Base-by-base conservation (phyloP, 2,888 invertebrate genomes). In the Zeuzera pyrina region DNA sequence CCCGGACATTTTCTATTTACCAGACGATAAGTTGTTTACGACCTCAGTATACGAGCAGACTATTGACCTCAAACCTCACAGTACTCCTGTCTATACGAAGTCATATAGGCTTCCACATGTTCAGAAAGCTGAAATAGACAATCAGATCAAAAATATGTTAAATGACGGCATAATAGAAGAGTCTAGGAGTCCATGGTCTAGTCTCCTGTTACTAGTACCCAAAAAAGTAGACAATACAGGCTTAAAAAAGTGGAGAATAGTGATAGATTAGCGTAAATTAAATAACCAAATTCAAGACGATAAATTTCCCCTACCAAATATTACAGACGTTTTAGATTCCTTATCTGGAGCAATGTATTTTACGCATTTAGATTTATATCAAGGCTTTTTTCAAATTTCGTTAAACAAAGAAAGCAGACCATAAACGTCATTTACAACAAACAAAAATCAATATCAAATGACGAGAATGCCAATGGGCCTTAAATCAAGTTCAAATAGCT, bases 391-490 rank as follows among this genome's bases (percentile, higher is more conserved):
- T 19, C 19, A 19, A 19, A 19, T 19, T 19, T 6, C 5, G 8
- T 19, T 19, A 19, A 19, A 19, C 5, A 4, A 19, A 8, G 19
- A 19, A 4, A 19, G 19, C 8, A n/a, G 19, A 19, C 19, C 19
- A 8, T 19, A 19, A 4, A 19, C 19, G 8, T 6, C 19, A 19
- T 19, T 19, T 19, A 19, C 19, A 4, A 19, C 19, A 6, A 13
- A 13, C 12, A 26, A 26, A 26, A 29, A 29, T n/a, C 29, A 29
- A 3, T 29, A 29, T 29, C 29, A 29, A 15, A 29, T 29, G 29
- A 29, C 15, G 6, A 4, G 29, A 10, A 5, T 29, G 13, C 29
- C 29, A 5, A 16, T 29, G 29, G 29, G 29, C 3, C 13, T 29
- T 5, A 14, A 29, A 15, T n/a, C 29, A 5, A 29, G 29, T 15